Percentiles rank a stretch among this genome's conserved stretches.
These are phyloP conservation scores for Dorcus parallelipipedus DNA, from an alignment of 2,888 invertebrate genomes.

Conservation along the genomic window DNA sequence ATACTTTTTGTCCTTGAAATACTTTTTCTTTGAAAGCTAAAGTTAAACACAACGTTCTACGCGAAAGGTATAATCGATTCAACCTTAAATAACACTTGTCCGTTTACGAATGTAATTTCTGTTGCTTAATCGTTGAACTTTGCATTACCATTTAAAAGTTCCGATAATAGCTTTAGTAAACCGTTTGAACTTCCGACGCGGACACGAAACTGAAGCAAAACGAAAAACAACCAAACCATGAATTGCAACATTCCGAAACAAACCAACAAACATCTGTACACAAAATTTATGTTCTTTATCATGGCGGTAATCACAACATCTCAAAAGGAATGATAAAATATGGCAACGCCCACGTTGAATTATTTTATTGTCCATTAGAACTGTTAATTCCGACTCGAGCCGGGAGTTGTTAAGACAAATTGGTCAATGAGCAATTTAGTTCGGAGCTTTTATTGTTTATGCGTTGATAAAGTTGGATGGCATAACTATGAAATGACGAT, in stretches of 20 bases:
- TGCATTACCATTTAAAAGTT: too few species aligned
- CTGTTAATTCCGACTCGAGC: constrained; percentile 33
- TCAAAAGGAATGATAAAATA: constrained; percentile 36
- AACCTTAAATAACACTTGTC: too few species aligned
- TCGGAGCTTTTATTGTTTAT: background rate
- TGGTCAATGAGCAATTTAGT: constrained; percentile 12
- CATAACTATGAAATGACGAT: too few species aligned
- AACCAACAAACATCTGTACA: background rate
- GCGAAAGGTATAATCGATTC: too few species aligned
- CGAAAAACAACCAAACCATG: background rate
- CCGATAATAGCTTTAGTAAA: too few species aligned
- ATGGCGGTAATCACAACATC: constrained; percentile 35
- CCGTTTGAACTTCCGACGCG: too few species aligned
- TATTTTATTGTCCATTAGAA: constrained; percentile 36
- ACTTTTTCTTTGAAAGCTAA: too few species aligned
- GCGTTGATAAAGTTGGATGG: background rate
- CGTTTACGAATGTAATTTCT: too few species aligned
- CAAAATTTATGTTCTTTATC: constrained; percentile 35
- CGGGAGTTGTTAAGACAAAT: constrained; percentile 26
- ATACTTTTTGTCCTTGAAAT: too few species aligned
- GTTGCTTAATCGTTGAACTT: too few species aligned
- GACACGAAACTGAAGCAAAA: background rate
- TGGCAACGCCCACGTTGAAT: constrained; percentile 34
- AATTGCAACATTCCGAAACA: background rate
- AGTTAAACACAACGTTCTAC: too few species aligned